Conservation (phyloP, 2,113 vertebrate genomes). For the Girardinichthys multiradiatus region DNA sequence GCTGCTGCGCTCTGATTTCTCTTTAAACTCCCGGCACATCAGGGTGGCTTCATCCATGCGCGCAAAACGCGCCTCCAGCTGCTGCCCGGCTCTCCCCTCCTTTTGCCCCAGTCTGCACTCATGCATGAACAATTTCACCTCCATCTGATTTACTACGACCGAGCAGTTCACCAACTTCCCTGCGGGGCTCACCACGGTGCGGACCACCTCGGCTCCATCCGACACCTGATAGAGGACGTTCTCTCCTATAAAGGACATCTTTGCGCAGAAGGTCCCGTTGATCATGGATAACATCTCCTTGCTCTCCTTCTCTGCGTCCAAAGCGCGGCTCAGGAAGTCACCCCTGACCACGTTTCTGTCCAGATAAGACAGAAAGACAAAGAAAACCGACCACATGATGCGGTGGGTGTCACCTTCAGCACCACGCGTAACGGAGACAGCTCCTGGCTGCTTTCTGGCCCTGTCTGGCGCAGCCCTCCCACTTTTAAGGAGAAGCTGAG, state of each 20-base stretch:
- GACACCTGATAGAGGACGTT: conserved; percentile 72
- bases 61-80: conserved; percentile 47
- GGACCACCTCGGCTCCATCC: conserved; percentile 73
- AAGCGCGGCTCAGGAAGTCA: conserved; percentile 46
- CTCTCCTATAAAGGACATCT: conserved; percentile 43
- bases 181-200: conserved; percentile 56
- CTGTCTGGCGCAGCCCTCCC: conserved; percentile 22
- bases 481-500: conserved; percentile 67
- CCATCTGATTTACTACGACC: conserved; percentile 49
- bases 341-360: conserved; percentile 75
- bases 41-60: conserved; percentile 64
- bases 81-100: conserved; percentile 20
- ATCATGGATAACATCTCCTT: conserved; percentile 66
- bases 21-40: conserved; percentile 63
- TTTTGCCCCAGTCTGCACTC: conserved; percentile 62
- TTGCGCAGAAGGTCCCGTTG: conserved; percentile 72
- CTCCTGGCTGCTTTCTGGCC: conserved; percentile 50
- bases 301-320: conserved; percentile 67
- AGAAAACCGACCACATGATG: conserved; percentile 81
- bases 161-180: conserved; percentile 71
- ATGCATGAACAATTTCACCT: conserved; percentile 73
- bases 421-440: conserved; percentile 81
- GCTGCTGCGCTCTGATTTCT: conserved; percentile 23
- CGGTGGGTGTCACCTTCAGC: conserved; percentile 76
- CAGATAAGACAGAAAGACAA: conserved; percentile 79